Evolutionary conservation across 2,888 invertebrate genomes (phyloP), one percentile per base, ranked within the genome.

Genomic region (Acheta domesticus): DNA sequence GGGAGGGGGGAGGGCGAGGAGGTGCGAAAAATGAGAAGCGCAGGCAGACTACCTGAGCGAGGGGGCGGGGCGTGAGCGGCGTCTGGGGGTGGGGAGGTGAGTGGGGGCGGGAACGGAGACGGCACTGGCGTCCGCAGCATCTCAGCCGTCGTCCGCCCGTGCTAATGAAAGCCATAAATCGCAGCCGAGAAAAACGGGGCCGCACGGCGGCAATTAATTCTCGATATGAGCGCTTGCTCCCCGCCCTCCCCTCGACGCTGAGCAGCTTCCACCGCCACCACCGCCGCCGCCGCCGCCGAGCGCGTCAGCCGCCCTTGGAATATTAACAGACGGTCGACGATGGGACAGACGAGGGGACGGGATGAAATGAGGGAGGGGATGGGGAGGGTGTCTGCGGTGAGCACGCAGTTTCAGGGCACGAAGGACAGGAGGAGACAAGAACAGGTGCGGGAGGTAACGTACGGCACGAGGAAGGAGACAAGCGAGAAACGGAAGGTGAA

Each of bases 101-200:
- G n/a, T n/a, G 11, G n/a, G 11, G 62, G n/a, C 62, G 62, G 4
- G 62, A n/a, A 62, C 14, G n/a, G 62, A 62, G 62, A 62, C n/a
- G 62, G n/a, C 16, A 62, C 62, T 62, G n/a, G 36, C 62, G 16
- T 62, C 16, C 8, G 62, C n/a, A 19, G 62, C 62, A 62, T n/a
- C 62, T 62, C 36, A 36, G 36, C 36, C 36, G 36, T 36, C 36
- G 36, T 36, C 36, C 5, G 36, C 62, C 62, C 16, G 62, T 62
- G 62, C n/a, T 62, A n/a, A 62, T 62, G 62, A 62, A 62, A 62
- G 62, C n/a, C 62, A 62, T 62, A 62, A 62, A 62, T 62, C 62
- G 62, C 62, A n/a, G 62, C 62, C 4, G n/a, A 62, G 62, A n/a
- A 62, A 62, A 62, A 62, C 14, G n/a, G n/a, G n/a, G n/a, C 16